Conservation (phyloP, 2,888 invertebrate species). For the Lapara coniferarum region DNA sequence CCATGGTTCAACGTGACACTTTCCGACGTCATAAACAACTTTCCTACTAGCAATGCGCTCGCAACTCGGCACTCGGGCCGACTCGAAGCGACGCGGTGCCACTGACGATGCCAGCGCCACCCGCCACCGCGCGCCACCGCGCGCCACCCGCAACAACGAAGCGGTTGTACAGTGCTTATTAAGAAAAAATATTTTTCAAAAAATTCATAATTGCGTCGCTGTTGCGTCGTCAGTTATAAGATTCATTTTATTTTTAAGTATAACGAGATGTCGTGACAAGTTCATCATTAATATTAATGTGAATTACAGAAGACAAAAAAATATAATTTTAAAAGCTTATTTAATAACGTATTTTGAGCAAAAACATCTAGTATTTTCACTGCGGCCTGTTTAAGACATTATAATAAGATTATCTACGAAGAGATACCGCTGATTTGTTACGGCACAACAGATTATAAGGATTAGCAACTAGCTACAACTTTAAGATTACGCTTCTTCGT, state of each 20-base stretch:
- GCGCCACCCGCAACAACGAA: slow-evolving; percentile 48
- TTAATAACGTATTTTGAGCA: too few relatives aligned
- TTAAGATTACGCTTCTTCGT: not conserved
- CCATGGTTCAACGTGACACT: slow-evolving; percentile 83
- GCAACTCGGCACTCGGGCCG: slow-evolving; percentile 7
- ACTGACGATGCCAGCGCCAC: slow-evolving; percentile 33
- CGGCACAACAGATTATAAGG: not conserved
- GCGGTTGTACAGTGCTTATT: slow-evolving; percentile 73
- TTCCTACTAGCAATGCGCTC: slow-evolving; percentile 82
- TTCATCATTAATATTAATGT: too few relatives aligned
- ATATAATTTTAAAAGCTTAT: too few relatives aligned
- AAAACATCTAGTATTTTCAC: not conserved
- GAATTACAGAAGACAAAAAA: too few relatives aligned
- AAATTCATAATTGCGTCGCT: slow-evolving; percentile 47
- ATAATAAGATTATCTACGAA: not conserved
- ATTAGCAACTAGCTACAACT: not conserved
- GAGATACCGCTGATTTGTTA: not conserved
- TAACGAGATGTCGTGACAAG: too few relatives aligned
- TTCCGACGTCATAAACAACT: slow-evolving; percentile 82
- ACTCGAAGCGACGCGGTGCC: not conserved
- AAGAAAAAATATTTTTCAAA: slow-evolving; percentile 56
- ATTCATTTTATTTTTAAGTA: not conserved
- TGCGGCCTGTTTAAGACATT: not conserved
- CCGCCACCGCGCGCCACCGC: slow-evolving; percentile 43
- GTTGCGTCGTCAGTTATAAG: slow-evolving; percentile 27